These are phyloP conservation scores for Takifugu rubripes DNA, from an alignment of 2,797 vertebrate species.

Conservation along the genomic window DNA sequence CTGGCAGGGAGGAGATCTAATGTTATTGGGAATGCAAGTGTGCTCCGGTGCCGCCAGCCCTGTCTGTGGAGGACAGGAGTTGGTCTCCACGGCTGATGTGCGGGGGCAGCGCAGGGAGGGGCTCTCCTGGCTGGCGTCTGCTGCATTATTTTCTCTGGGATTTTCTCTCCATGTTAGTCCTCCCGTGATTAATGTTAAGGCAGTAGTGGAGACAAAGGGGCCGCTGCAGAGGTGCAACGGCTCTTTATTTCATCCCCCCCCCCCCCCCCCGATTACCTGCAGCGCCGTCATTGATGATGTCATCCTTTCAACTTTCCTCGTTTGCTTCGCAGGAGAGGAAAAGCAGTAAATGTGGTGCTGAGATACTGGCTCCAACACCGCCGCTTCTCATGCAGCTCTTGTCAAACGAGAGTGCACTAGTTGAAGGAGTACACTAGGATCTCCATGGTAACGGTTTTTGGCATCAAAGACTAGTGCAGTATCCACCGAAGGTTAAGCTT, in stretches of 20 bases:
- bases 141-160: constrained; percentile 70
- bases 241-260: constrained; percentile 48
- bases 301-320: constrained; percentile 43
- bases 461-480: constrained; percentile 68
- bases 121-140: constrained; percentile 63
- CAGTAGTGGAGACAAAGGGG: constrained; percentile 65
- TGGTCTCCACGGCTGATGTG: constrained; percentile 35
- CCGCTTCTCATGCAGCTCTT: not conserved
- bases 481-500: constrained; percentile 66
- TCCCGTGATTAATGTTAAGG: constrained; percentile 47
- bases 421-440: constrained; percentile 76
- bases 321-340: constrained; percentile 1
- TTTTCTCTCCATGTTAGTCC: constrained; percentile 39
- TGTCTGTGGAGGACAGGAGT: constrained; percentile 58
- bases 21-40: constrained; percentile 22
- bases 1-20: constrained; percentile 30
- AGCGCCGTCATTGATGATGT: constrained; percentile 52
- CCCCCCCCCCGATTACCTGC: constrained; percentile 38
- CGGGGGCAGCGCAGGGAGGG: constrained; percentile 65
- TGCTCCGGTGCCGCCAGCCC: constrained; percentile 20
- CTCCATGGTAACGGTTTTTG: constrained; percentile 86
- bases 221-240: constrained; percentile 49
- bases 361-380: too few relatives aligned
- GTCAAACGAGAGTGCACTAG: constrained; percentile 69
- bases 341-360: constrained; percentile 13